These are phyloP conservation scores for Plagodis dolabraria DNA, from an alignment of 2,888 invertebrate genomes.

Conservation along the genomic window DNA sequence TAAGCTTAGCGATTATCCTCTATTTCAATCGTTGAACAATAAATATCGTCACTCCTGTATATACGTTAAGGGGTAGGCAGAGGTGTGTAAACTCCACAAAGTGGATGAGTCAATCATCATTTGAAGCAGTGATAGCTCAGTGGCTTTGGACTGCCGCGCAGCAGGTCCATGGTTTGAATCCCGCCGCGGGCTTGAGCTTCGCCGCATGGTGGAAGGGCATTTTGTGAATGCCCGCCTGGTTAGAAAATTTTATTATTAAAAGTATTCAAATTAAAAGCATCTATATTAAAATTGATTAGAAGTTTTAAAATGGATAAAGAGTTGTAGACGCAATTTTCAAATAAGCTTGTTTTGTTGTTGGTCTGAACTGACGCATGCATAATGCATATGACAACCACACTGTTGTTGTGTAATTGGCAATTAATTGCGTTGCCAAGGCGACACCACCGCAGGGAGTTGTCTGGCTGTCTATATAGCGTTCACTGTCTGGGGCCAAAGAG, in stretches of 20 bases:
- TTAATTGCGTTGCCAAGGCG: constrained; percentile 65
- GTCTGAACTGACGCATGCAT: constrained; percentile 33
- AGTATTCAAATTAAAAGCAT: background rate
- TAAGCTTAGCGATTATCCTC: constrained; percentile 8
- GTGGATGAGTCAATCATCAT: background rate
- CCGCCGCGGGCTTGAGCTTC: too few species aligned
- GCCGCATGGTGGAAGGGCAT: too few species aligned
- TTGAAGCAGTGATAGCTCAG: too few species aligned
- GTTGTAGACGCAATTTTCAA: constrained; percentile 26
- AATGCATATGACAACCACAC: constrained; percentile 33
- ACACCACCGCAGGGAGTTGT: constrained; percentile 46
- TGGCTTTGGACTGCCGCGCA: too few species aligned
- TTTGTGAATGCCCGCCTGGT: too few species aligned
- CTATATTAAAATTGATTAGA: background rate
- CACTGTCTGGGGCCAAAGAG: constrained; percentile 67
- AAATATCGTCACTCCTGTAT: too few species aligned
- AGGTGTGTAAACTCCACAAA: too few species aligned
- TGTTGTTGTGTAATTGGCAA: constrained; percentile 63
- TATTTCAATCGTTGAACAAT: background rate
- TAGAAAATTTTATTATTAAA: too few species aligned
- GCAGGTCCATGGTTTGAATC: too few species aligned
- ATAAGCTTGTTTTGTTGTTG: constrained; percentile 21
- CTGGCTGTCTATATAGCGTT: constrained; percentile 55
- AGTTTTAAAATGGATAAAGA: constrained; percentile 1
- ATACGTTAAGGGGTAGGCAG: too few species aligned